Evolutionary conservation across 2,113 vertebrate species (phyloP), one percentile per base, ranked within the genome.

Genomic region (Galeopterus variegatus): DNA sequence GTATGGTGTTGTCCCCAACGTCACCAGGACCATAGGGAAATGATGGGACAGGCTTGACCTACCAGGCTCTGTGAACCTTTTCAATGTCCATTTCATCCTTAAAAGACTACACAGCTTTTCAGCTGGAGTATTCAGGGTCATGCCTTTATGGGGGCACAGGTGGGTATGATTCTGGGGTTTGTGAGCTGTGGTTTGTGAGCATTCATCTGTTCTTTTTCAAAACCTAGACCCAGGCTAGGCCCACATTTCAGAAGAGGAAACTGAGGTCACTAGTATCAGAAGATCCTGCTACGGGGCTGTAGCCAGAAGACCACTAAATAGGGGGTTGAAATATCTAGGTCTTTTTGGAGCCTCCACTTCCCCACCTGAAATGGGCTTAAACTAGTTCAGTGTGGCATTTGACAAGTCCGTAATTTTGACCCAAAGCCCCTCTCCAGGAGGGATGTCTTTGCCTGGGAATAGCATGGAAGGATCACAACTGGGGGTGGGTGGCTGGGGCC

Each of bases 291-390:
- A 33, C 5, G 5, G 69, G 45, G 50, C 52, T 87, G 4, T 36
- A 56, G 33, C 26, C 48, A 8, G 28, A 60, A 80, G 50, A 69
- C 67, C 73, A 90, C 70, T 52, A 36, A 45, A 70, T 5, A 60
- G 23, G 28, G 21, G 28, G 4, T 33, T 28, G 83, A 88, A 15
- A 75, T 69, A 62, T 31, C 50, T 45, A 33, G 58, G 28, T 67
- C 79, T 92, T 88, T 54, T 54, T 52, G 41, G 33, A n/a, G 54
- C 41, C 41, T 93, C 18, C 48, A 56, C 62, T 88, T 89, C 50
- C 21, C 12, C 31, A 50, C 84, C 69, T 93, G 85, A 76, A 84
- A 65, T 56, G 65, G 54, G 15, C 69, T 84, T 90, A 26, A 77
- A 28, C 24, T 67, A 50, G n/a, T 23, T 65, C 45, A 80, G 33